Evolutionary conservation across 1,140 invertebrate genomes (phyloP), one percentile per base, ranked within the genome.

Genomic region (Goniozus legneri): DNA sequence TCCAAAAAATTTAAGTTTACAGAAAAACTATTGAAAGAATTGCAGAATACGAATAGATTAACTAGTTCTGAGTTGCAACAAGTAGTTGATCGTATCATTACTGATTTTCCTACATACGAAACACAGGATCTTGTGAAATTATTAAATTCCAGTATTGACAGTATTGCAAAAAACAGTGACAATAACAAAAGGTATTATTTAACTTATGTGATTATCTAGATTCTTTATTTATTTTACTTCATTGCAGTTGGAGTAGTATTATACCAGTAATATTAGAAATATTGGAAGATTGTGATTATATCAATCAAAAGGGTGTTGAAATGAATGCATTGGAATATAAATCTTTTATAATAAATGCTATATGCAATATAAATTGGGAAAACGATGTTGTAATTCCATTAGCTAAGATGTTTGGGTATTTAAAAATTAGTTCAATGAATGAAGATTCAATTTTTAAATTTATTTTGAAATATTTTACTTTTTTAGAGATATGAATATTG

Each of bases 191-290:
- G 68, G 71, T 70, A 39, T 30, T 14, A 15, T 21, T 34, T 3
- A 31, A n/a, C 46, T 12, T 44, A 8, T 32, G 10, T 7, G 10
- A 16, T 35, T 3, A 10, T 8, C 1, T 3, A 20, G 7, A 21
- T 14, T 13, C 1, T 2, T n/a, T n/a, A 27, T 8, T 2, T 2
- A 21, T 22, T 2, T 27, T 12, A 22, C 8, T 10, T 20, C n/a
- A 15, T 47, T 62, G 37, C 34, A 79, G 77, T 39, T 80, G 78
- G 77, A 77, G 77, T 54, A 77, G 79, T 27, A 41, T 79, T 7
- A 36, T 80, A 3, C 77, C 78, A 30, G 58, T 65, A 21, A 36
- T 78, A 21, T 37, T 80, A 18, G 67, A 71, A 58, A 50, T 70
- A 10, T 33, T 80, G n/a, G 67, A 71, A 36, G 69, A 70, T 35